phyloP scores from a whole-genome alignment of 2,888 invertebrate species.

The Papilio protenor region DNA sequence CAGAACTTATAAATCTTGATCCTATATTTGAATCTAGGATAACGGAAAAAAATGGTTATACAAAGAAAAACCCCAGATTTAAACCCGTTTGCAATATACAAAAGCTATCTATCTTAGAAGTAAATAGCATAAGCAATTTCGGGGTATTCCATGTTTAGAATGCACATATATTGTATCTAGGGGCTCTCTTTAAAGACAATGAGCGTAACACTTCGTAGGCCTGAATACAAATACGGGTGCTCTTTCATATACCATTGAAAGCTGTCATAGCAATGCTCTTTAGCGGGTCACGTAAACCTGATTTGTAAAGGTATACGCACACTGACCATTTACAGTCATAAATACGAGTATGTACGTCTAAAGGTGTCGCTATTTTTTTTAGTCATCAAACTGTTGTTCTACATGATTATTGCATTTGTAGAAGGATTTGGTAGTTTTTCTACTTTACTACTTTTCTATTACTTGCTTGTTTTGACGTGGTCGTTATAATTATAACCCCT shows the following conservation, averaged over 20 bases:
- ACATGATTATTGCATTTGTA: no score
- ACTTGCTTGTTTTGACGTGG: no score
- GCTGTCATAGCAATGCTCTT: constrained; percentile 12
- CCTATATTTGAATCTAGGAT: background rate
- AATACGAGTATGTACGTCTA: background rate
- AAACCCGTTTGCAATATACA: background rate
- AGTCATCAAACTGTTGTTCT: background rate
- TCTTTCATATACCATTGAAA: constrained; percentile 10
- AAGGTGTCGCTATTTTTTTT: background rate
- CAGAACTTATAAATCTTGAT: background rate
- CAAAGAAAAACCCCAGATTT: background rate
- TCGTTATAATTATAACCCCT: no score
- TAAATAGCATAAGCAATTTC: background rate
- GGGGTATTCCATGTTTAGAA: constrained; percentile 15
- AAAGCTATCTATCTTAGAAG: background rate
- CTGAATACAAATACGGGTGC: constrained; percentile 35
- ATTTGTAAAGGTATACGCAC: constrained; percentile 44
- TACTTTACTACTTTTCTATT: no score
- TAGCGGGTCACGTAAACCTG: constrained; percentile 46
- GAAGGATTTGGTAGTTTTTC: no score
- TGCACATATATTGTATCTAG: constrained; percentile 15
- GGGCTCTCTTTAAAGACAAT: constrained; percentile 27
- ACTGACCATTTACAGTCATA: background rate
- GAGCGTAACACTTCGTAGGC: constrained; percentile 6
- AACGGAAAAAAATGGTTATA: background rate